These are phyloP conservation scores for Sarcophaga variegata DNA, from an alignment of 2,888 invertebrate genomes.

Conservation along the genomic window DNA sequence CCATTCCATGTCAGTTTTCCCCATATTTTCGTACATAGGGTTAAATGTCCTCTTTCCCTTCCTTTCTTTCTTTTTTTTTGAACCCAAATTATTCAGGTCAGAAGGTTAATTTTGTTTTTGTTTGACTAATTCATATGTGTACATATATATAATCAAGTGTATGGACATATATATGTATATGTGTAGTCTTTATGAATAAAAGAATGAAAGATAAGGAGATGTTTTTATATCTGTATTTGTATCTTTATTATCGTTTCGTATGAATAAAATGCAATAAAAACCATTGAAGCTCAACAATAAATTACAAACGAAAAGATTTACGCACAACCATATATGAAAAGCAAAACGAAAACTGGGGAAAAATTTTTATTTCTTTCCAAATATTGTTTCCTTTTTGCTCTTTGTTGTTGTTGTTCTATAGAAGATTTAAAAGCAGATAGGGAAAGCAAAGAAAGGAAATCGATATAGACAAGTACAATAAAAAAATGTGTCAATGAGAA, in stretches of 20 bases:
- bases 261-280: conserved; percentile 36
- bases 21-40: too few species aligned
- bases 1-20: too few species aligned
- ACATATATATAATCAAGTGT: too few species aligned
- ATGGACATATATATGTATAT: too few species aligned
- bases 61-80: not conserved
- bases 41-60: not conserved
- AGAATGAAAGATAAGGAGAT: too few species aligned
- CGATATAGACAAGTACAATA: too few species aligned
- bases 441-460: too few species aligned
- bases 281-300: conserved; percentile 56
- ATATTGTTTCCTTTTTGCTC: not conserved
- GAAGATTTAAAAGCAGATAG: too few species aligned
- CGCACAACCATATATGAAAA: conserved; percentile 26
- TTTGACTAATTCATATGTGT: not conserved
- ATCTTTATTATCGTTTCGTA: not conserved
- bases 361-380: not conserved
- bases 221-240: too few species aligned
- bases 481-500: too few species aligned
- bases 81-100: not conserved
- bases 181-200: too few species aligned
- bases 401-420: too few species aligned
- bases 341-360: not conserved
- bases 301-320: conserved; percentile 45
- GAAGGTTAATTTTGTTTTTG: not conserved